Base-by-base conservation (phyloP, 2,888 invertebrate species). In the Magallana nippona region DNA sequence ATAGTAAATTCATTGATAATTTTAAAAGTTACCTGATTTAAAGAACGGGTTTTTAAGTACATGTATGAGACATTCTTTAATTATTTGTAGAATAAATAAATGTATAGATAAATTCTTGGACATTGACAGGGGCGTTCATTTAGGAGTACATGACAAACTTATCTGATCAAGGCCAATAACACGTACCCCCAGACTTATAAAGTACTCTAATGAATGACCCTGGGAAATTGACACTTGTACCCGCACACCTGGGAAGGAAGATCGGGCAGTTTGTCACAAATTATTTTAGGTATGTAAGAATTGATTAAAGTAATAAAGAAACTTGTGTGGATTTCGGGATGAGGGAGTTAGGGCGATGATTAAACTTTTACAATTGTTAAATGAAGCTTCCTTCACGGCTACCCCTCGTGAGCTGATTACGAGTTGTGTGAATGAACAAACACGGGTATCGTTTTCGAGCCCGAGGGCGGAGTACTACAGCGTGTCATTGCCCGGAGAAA, bases 401-500 rank as follows among this genome's bases (percentile, higher is more conserved):
- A 44, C 17, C 10, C 57, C 55, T 62, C 55, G 32, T 55, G 32
- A n/a, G 81, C 81, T 81, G 71, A 78, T 79, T 77, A 78, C 79
- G 85, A 85, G 60, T 83, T 79, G 81, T 81, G 56, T 44, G 79
- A 55, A 79, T 77, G 85, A 82, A 85, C 85, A 83, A 81, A 83
- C 55, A 62, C 63, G 78, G 63, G 71, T 83, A 83, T 77, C 85
- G 27, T 57, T 78, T 55, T 83, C 79, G 85, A 85, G 85, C 83
- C 85, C 82, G 63, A 60, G 63, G 85, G 85, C 83, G 85, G 85
- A 83, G 85, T 82, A 85, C 78, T 79, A 82, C 85, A 82, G 56
- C 27, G 60, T 85, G 83, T 78, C 83, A 81, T 57, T 81, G 82
- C 83, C 79, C 58, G 83, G 57, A 82, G 85, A 85, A 85, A 85